Conservation (phyloP, 2,797 vertebrate species). For the Mormyrus proboscirostris region DNA sequence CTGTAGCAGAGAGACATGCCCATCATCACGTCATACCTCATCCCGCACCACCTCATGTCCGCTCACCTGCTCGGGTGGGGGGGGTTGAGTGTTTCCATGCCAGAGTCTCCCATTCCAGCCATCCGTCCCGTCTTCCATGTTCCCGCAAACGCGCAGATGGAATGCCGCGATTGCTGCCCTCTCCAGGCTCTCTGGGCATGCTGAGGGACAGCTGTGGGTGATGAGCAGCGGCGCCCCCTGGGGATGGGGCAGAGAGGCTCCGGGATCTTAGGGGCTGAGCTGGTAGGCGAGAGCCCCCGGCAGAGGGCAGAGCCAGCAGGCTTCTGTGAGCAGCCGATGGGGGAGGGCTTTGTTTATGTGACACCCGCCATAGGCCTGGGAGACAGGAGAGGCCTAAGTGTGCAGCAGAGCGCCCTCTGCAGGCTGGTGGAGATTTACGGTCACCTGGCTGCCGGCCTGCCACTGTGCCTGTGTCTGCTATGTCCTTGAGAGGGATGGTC, state of each 20-base stretch:
- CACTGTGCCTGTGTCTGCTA: not conserved
- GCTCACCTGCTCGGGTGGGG: not conserved
- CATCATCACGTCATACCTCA: conserved; percentile 39
- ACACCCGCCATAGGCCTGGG: not conserved
- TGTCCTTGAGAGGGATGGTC: not conserved
- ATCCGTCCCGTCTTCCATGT: not conserved
- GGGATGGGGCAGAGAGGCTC: not conserved
- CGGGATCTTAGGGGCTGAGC: not conserved
- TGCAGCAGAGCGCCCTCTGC: not conserved
- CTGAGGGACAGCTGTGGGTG: not conserved
- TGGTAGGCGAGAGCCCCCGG: not conserved
- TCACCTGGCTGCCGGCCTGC: not conserved
- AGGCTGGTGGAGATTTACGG: not conserved
- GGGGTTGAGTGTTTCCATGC: not conserved
- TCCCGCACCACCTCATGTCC: conserved; percentile 4
- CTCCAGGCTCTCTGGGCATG: not conserved
- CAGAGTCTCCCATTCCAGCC: not conserved
- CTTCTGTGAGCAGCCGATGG: not conserved
- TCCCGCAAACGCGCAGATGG: not conserved
- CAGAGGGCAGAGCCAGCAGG: not conserved
- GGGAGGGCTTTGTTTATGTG: not conserved
- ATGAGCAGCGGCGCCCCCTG: not conserved
- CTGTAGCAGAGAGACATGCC: conserved; percentile 43
- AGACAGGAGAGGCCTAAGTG: not conserved
- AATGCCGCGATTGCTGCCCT: not conserved